These are phyloP conservation scores for Cydia splendana DNA, from an alignment of 1,140 invertebrate genomes.

Conservation along the genomic window DNA sequence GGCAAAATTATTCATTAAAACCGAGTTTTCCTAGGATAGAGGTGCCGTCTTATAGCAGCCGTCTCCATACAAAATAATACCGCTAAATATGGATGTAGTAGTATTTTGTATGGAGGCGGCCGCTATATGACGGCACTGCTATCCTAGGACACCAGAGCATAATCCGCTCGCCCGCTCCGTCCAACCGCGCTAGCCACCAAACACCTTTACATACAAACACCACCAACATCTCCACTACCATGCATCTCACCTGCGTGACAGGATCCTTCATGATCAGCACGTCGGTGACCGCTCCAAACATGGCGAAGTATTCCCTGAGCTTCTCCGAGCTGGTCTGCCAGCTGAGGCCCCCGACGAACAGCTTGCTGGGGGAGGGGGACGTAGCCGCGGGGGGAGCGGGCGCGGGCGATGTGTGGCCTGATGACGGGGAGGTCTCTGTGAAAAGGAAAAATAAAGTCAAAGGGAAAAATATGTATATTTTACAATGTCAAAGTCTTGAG, in stretches of 20 bases:
- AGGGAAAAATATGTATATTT: too few relatives aligned
- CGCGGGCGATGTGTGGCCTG: conserved; percentile 87
- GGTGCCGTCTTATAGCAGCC: too few relatives aligned
- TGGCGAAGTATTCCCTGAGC: conserved; percentile 93
- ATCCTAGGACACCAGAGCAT: too few relatives aligned
- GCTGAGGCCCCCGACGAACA: conserved; percentile 94
- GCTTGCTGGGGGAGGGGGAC: conserved; percentile 92
- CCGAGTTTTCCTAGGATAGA: too few relatives aligned
- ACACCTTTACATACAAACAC: not conserved
- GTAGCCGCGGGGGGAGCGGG: conserved; percentile 63
- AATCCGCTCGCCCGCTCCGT: too few relatives aligned
- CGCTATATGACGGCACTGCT: too few relatives aligned
- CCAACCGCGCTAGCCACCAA: too few relatives aligned
- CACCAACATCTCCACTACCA: conserved; percentile 15
- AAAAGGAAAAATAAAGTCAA: conserved; percentile 6
- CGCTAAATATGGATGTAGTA: too few relatives aligned
- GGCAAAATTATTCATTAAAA: too few relatives aligned
- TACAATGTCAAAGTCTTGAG: too few relatives aligned
- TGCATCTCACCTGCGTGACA: conserved; percentile 88
- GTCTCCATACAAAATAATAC: too few relatives aligned
- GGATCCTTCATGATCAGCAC: conserved; percentile 97
- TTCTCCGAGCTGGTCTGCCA: conserved; percentile 96
- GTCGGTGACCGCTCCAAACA: conserved; percentile 95
- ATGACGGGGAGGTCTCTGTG: conserved; percentile 80
- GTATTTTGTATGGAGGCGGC: too few relatives aligned